Evolutionary conservation across 1,140 invertebrate species (phyloP).

Genomic region (Micrasema minimum): DNA sequence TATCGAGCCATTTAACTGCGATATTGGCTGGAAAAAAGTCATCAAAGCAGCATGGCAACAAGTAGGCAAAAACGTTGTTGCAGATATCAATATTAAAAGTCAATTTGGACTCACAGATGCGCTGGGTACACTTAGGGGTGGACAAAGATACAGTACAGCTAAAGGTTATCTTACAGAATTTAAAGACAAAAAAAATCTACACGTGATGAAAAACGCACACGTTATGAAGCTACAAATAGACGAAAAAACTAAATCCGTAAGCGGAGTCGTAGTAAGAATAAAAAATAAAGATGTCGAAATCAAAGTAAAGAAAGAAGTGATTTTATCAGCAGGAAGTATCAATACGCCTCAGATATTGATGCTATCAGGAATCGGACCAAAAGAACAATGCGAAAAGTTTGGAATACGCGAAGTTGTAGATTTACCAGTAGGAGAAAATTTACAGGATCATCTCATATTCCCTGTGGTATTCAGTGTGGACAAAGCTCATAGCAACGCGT

Average conservation of each 20-base stretch:
- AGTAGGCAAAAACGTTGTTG: conserved; percentile 61
- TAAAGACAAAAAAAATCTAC: conserved; percentile 73
- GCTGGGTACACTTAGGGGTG: conserved; percentile 65
- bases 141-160: conserved; percentile 71
- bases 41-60: conserved; percentile 65
- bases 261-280: conserved; percentile 58
- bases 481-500: conserved; percentile 43
- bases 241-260: conserved; percentile 53
- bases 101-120: conserved; percentile 66
- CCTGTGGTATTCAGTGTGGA: conserved; percentile 58
- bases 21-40: conserved; percentile 55
- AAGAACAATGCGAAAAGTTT: conserved; percentile 58
- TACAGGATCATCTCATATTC: conserved; percentile 71
- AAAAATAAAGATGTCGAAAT: conserved; percentile 56
- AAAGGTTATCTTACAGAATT: conserved; percentile 69
- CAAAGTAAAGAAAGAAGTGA: conserved; percentile 65
- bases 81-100: conserved; percentile 64
- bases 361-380: conserved; percentile 63
- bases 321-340: conserved; percentile 68
- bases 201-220: conserved; percentile 71
- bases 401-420: conserved; percentile 67
- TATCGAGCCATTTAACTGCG: conserved; percentile 56
- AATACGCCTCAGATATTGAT: conserved; percentile 67
- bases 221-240: conserved; percentile 66
- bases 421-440: conserved; percentile 77